Base-by-base conservation (phyloP, 2,113 vertebrate species). In the Neotoma lepida region DNA sequence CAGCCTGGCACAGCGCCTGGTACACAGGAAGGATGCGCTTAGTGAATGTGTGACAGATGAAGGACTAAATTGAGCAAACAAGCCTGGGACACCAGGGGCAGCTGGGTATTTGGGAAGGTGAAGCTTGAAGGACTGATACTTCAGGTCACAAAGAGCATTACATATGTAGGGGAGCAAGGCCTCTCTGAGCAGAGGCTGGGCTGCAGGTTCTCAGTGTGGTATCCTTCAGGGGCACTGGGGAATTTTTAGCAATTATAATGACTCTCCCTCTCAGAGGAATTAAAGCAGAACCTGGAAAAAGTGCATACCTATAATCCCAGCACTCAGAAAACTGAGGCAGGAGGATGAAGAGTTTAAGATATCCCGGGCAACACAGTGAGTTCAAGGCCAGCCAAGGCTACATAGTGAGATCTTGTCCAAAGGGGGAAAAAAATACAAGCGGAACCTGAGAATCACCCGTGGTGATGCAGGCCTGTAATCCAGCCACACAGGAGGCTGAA, bases 1-100 rank as follows among this genome's bases (percentile, higher is more conserved):
- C 78, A 20, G 54, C 84, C 87, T 97, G 96, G 96, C 95, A 0
- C 4, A 2, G 84, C 18, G 91, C 96, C 97, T 94, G 80, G 89
- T 64, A 41, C 93, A 26, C 56, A 85, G 95, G 89, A 89, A 87
- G 96, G 86, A 92, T 6, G 0, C 85, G 82, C 74, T 93, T n/a
- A 6, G 96, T 51, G 84, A 89, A 44, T 76, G 88, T 95, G 90
- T 94, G 91, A 64, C 39, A 70, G 86, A 22, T 46, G 35, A 90
- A 77, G 13, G 70, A 80, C 95, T 92, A 74, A 93, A 39, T 80
- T 87, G 12, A 92, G 89, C 82, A 96, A 90, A 93, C 73, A 95
- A 82, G 88, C 64, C 2, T 1, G 1, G 61, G 90, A 74, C 87
- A n/a, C 46, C 44, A 1, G 35, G 64, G 86, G 88, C 86, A 61